These are phyloP conservation scores for Teleogryllus occipitalis DNA, from an alignment of 1,140 invertebrate genomes.

Conservation along the genomic window DNA sequence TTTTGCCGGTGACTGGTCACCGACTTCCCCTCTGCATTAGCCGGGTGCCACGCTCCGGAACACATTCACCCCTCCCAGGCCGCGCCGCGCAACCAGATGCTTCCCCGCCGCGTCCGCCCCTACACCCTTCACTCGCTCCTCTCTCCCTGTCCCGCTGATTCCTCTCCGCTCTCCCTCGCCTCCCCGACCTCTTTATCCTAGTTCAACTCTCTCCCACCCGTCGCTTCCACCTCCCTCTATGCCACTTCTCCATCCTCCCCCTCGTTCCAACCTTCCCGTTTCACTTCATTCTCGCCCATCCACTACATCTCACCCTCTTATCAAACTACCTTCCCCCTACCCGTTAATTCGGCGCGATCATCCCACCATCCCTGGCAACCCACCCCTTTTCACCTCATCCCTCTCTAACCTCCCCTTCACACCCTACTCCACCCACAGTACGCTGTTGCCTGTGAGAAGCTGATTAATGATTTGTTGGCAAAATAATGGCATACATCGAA, in stretches of 20 bases:
- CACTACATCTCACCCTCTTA: no score
- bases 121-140: not conserved
- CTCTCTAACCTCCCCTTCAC: not conserved
- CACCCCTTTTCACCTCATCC: not conserved
- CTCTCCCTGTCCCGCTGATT: not conserved
- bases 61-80: not conserved
- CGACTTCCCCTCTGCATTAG: not conserved
- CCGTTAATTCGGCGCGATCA: not conserved
- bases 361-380: not conserved
- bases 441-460: not conserved
- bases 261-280: not conserved
- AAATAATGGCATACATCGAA: not conserved
- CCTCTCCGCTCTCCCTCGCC: no score
- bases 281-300: not conserved
- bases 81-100: not conserved
- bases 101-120: no score
- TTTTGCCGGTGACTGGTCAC: not conserved
- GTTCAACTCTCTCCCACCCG: not conserved
- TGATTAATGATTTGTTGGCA: slow-evolving; percentile 5
- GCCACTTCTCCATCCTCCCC: not conserved
- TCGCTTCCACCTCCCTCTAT: not conserved
- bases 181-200: not conserved
- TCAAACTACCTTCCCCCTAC: not conserved
- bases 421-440: not conserved
- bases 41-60: not conserved